Conservation (phyloP, 2,888 invertebrate species). For the Tenthredo distinguenda region DNA sequence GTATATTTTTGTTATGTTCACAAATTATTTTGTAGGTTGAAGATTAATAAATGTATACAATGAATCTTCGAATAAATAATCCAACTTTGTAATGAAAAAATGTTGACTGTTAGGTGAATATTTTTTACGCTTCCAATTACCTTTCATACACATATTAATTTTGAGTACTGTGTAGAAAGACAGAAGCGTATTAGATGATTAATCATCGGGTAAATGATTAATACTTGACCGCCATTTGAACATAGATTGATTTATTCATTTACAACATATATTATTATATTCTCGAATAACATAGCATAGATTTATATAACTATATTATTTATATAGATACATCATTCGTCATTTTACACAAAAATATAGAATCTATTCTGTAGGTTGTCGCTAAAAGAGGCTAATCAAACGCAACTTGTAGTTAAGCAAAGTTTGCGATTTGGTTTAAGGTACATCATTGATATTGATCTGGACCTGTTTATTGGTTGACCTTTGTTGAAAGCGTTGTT, state of each 20-base stretch:
- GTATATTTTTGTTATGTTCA: neutral
- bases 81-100: neutral
- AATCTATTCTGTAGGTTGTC: slow-evolving; percentile 72
- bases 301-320: slow-evolving; percentile 69
- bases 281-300: slow-evolving; percentile 75
- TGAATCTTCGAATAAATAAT: neutral
- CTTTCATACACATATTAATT: neutral
- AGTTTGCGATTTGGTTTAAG: slow-evolving; percentile 52
- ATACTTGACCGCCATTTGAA: slow-evolving; percentile 64
- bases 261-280: slow-evolving; percentile 74
- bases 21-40: neutral
- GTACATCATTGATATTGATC: slow-evolving; percentile 54
- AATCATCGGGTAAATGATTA: neutral
- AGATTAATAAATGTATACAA: neutral
- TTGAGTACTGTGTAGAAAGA: neutral
- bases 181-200: neutral
- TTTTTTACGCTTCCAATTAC: neutral
- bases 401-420: slow-evolving; percentile 61
- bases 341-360: slow-evolving; percentile 77
- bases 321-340: slow-evolving; percentile 71
- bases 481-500: slow-evolving; percentile 40
- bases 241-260: slow-evolving; percentile 77
- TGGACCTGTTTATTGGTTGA: slow-evolving; percentile 50
- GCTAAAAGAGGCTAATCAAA: slow-evolving; percentile 69
- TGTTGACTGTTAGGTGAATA: neutral